Evolutionary conservation across 2,888 invertebrate genomes (phyloP), one percentile per base, ranked within the genome.

Genomic region (Calliphora vomitoria): DNA sequence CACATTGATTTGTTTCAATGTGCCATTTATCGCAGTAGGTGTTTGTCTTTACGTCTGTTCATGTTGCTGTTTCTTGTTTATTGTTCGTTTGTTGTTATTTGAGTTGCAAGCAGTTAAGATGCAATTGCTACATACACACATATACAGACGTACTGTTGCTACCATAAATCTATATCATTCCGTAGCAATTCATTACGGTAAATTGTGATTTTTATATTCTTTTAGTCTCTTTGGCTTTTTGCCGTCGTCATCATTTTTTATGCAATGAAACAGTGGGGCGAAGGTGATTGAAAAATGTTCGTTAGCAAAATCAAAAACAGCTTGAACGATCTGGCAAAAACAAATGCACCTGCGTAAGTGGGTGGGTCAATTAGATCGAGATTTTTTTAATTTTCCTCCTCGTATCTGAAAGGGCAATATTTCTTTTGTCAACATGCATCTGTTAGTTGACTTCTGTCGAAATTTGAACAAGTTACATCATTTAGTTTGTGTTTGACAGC

Each of bases 21-120:
- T 87, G 85, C 69, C 85, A 87, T 79, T 87, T 85, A 87, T 87
- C 87, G 79, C 87, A 82, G 87, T 85, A 87, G 87, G 85, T 87
- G 87, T 87, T 82, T 82, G 87, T 53, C 74, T 69, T 82, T 79
- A 53, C 66, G 82, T 82, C 74, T 75, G 68, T 31, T 74, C 68
- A 58, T 82, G 86, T 50, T 80, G 75, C 62, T 69, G n/a, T 71
- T 72, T 83, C 35, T 76, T 75, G 75, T 68, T 80, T 80, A 68
- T 80, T 79, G 44, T 82, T 38, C 47, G 47, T 66, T 50, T 35
- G 71, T 50, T 79, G 38, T 72, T 62, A 44, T 80, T 84, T 86
- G 44, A 82, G 75, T 85, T 66, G 80, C 79, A 87, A 80, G 76
- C 79, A 76, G 75, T 82, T 75, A 75, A 85, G 75, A 82, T 79